Base-by-base conservation (phyloP, 2,797 vertebrate species). In the Babyrousa celebensis region DNA sequence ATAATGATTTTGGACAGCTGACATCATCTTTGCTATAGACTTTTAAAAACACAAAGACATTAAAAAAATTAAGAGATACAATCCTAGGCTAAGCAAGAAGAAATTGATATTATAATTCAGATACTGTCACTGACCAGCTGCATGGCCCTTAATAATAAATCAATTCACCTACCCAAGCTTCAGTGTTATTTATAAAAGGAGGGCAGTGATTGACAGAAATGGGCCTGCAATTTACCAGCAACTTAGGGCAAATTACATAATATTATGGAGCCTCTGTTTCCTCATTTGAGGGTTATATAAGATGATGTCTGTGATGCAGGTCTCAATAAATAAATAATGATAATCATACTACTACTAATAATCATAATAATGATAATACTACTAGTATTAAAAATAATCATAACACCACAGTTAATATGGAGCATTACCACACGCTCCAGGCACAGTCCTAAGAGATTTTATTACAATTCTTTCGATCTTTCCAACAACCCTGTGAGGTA, bases 101-200 rank as follows among this genome's bases (percentile, higher is more conserved):
- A 90, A 93, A 83, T 27, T 67, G 32, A 77, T 52, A 74, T 58
- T 74, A 58, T 25, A 71, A 63, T 65, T 92, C 23, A 27, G 85
- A 71, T 32, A 83, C 4, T 79, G 12, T 85, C 79, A 90, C 23
- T 93, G 65, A 87, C 17, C 4, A 32, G 43, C 63, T 63, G 1
- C 65, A 40, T 62, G 67, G 17, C 29, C 48, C 52, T 79, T 74
- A 67, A 72, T 74, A 67, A 72, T 83, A 67, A 86, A 62, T 96
- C 71, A 67, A 72, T 72, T 72, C 43, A 94, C 14, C 83, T 79
- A 67, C 2, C 36, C 36, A 94, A 80, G 54, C 7, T 17, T 56
- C 83, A 56, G 60, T 78, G 25, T 95, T 88, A 63, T 74, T 88
- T 84, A 56, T 32, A 92, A 89, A 85, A 91, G 48, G n/a, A 84